phyloP scores from a whole-genome alignment of 1,140 invertebrate genomes.

The Druon quercuslanigerum region DNA sequence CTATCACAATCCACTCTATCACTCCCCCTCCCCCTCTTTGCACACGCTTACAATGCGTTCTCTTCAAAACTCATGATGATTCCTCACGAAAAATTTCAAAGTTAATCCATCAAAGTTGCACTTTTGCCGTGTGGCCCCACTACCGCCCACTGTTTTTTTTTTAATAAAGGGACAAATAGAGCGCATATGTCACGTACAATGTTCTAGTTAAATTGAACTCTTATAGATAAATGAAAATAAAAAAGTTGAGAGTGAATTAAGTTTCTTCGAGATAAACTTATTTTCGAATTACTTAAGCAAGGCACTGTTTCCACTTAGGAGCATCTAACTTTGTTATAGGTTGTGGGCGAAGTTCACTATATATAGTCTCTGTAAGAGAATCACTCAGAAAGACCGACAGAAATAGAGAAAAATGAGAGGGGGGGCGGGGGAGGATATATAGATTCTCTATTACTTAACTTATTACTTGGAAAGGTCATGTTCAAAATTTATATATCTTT shows the following conservation, averaged over 20 bases:
- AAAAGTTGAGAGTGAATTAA: background rate
- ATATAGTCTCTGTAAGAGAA: background rate
- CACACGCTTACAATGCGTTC: too few relatives aligned
- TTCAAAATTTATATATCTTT: background rate
- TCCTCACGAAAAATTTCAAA: too few relatives aligned
- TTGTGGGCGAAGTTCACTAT: background rate
- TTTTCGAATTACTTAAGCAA: slow-evolving; percentile 16
- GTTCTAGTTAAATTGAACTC: too few relatives aligned
- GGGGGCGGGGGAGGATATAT: too few relatives aligned
- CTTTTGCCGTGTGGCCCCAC: too few relatives aligned
- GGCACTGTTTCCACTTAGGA: slow-evolving; percentile 9
- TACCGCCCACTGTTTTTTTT: too few relatives aligned
- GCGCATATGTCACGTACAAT: too few relatives aligned
- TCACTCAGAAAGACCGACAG: background rate
- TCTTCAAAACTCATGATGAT: too few relatives aligned
- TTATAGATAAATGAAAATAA: background rate
- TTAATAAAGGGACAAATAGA: too few relatives aligned
- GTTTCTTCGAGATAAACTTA: background rate
- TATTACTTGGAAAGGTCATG: background rate
- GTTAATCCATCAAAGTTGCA: too few relatives aligned
- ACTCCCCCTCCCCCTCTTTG: too few relatives aligned
- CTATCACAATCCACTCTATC: too few relatives aligned
- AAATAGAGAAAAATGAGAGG: background rate
- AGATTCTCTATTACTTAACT: background rate
- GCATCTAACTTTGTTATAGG: slow-evolving; percentile 22